These are phyloP conservation scores for Lepidocyrtinus sp. DNA, from an alignment of 2,888 invertebrate genomes.

Conservation along the genomic window DNA sequence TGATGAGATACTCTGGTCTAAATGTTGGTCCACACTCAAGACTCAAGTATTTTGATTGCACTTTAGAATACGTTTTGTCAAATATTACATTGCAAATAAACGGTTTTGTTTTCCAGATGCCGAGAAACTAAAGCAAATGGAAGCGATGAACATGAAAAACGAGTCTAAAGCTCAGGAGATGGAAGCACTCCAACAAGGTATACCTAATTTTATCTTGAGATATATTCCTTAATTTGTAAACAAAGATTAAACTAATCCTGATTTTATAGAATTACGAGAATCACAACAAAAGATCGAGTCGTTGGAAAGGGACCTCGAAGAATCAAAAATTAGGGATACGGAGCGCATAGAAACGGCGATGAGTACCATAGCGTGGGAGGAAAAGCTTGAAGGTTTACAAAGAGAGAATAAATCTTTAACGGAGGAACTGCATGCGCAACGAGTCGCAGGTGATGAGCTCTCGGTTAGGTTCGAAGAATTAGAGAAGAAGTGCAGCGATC, in stretches of 20 bases:
- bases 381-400: slow-evolving; percentile 73
- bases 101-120: background rate
- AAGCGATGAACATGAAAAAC: slow-evolving; percentile 69
- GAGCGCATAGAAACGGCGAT: slow-evolving; percentile 43
- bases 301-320: slow-evolving; percentile 54
- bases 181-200: slow-evolving; percentile 71
- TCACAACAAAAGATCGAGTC: slow-evolving; percentile 29
- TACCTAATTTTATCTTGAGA: slow-evolving; percentile 48
- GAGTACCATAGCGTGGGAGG: slow-evolving; percentile 72
- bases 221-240: slow-evolving; percentile 1
- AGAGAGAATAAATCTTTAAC: slow-evolving; percentile 72
- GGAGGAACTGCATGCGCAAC: slow-evolving; percentile 38
- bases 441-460: slow-evolving; percentile 35
- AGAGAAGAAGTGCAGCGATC: slow-evolving; percentile 29
- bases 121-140: background rate
- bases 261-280: background rate
- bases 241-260: background rate
- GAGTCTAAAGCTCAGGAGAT: too few relatives aligned
- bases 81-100: too few relatives aligned
- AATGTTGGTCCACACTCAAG: too few relatives aligned
- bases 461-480: slow-evolving; percentile 36
- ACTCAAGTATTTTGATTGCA: too few relatives aligned
- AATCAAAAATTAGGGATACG: slow-evolving; percentile 45
- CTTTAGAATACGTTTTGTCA: too few relatives aligned
- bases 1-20: too few relatives aligned